Base-by-base conservation (phyloP, 2,888 invertebrate genomes). In the Yponomeuta cagnagella region DNA sequence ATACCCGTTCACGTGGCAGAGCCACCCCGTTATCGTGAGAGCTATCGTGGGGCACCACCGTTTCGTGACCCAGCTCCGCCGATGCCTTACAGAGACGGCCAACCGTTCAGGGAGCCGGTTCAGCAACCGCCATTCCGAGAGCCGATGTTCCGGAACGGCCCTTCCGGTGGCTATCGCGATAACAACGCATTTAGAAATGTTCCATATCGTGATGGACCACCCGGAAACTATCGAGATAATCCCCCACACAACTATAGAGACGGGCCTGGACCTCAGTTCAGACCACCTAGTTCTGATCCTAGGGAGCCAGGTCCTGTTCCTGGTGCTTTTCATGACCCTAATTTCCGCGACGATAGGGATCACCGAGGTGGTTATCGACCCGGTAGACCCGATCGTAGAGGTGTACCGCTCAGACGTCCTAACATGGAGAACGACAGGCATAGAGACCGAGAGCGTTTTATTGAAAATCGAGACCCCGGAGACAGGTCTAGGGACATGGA, bases 361-460 rank as follows among this genome's bases (percentile, higher is more conserved):
- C 88, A 77, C 75, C 85, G 90, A 77, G 90, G 89, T 73, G 89
- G 90, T 72, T 83, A 74, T 75, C 81, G 80, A 73, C 74, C 78
- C 66, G 76, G 77, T 73, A 83, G 90, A 10, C 71, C 37, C 15
- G 52, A 48, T 52, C 67, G 67, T 31, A 86, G 72, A 74, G 81
- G 89, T 74, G 85, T 83, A 23, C 84, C 79, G 2, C 82, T 86
- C 33, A 83, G 92, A 73, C 87, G 91, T 33, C 87, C 87, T 78
- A 87, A 84, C 77, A 70, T 77, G n/a, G 90, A 91, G 52, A 58
- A 58, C 73, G 88, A 89, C 37, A 84, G 87, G 74, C 87, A 88
- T 70, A 79, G 92, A 71, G 93, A 94, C 74, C 80, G 90, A 70
- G 89, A 91, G 75, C 82, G 89, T 73, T 87, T 83, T 72, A 84